Evolutionary conservation across 1,140 invertebrate genomes (phyloP), one percentile per base, ranked within the genome.

Genomic region (Aphidius gifuensis): DNA sequence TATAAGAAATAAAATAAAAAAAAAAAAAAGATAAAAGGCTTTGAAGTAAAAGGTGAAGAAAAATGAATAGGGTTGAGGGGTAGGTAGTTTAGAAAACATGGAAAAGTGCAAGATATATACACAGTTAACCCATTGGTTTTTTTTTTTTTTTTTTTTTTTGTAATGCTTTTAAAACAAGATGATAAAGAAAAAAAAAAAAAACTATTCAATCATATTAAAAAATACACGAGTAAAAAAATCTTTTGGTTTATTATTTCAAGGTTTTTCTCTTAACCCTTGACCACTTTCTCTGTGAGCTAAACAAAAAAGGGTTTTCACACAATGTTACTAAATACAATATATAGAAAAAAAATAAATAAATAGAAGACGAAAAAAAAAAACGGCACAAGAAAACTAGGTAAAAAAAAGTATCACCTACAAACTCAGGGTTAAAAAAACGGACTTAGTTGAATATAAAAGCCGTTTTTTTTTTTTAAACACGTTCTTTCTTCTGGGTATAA

Each of bases 141-240:
- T 32, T 32, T 3, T 23, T 23, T 23, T 23, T 23, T 2, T 23
- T 23, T 32, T 32, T 32, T 32, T 16, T 16, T 16, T 16, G 16
- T 16, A 16, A 16, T 32, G 23, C 23, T 32, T 32, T 32, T 32
- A 50, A 51, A 64, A 78, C 62, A 71, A 69, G 70, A 75, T 71
- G 60, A 32, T 42, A 47, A 40, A 54, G 62, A 47, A 60, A 64
- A 66, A 60, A 23, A 56, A 56, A 54, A 40, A 43, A 21, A 43
- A 59, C 59, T 56, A 61, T 40, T 57, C 63, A 69, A 72, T 74
- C 49, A 78, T 76, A 78, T 79, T 79, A 74, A 76, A 76, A 76
- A 78, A 32, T 32, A 32, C 23, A 32, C 23, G 4, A 32, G 4
- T 4, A 32, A 32, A 32, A 32, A 32, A 32, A 32, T 32, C 23